A percentile compares a stretch with the other conserved stretches of the same genome.
These are phyloP conservation scores for Microplitis demolitor DNA, from an alignment of 1,140 invertebrate genomes.

Conservation along the genomic window DNA sequence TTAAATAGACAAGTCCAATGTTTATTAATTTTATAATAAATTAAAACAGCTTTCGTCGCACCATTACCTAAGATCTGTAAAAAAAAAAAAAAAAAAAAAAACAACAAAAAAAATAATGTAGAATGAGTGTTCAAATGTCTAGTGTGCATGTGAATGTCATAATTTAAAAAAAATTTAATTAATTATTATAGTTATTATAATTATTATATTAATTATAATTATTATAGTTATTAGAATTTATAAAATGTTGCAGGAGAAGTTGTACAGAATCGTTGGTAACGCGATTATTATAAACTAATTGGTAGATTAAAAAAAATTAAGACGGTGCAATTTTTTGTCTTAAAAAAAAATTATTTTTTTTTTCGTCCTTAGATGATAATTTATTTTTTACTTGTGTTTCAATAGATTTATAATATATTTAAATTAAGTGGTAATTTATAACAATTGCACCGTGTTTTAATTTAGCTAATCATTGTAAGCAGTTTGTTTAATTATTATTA, in stretches of 20 bases:
- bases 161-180: not conserved
- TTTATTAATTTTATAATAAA: not conserved
- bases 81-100: not conserved
- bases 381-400: not conserved
- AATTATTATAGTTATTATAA: not conserved
- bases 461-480: too few relatives aligned
- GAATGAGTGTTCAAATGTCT: not conserved
- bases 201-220: not conserved
- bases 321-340: not conserved
- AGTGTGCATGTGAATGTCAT: not conserved
- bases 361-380: not conserved
- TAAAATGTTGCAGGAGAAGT: not conserved
- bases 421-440: too few relatives aligned
- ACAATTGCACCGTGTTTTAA: too few relatives aligned
- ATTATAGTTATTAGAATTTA: not conserved
- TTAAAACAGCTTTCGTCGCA: not conserved
- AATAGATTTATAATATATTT: not conserved
- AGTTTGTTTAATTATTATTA: not conserved
- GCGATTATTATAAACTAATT: not conserved
- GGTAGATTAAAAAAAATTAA: not conserved
- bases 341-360: not conserved
- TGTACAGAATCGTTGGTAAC: not conserved
- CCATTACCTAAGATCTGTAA: constrained; percentile 1
- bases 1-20: not conserved
- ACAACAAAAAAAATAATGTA: not conserved